Conservation (phyloP, 2,888 invertebrate genomes). For the Pollenia angustigena region DNA sequence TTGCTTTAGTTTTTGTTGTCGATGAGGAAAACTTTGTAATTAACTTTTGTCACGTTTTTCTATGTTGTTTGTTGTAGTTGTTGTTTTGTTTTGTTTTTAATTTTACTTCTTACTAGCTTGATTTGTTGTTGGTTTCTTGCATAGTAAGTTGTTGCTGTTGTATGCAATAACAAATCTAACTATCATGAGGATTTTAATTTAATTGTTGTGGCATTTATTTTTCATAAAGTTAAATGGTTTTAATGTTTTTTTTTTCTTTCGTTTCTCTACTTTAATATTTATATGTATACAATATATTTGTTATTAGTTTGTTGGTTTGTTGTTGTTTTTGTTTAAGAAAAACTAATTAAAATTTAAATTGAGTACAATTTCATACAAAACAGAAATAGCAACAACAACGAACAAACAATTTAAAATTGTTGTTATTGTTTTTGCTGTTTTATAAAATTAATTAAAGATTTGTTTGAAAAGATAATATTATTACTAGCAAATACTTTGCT, state of each 20-base stretch:
- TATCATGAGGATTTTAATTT: slow-evolving; percentile 67
- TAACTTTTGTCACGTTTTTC: slow-evolving; percentile 81
- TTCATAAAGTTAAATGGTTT: slow-evolving; percentile 68
- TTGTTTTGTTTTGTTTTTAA: slow-evolving; percentile 40
- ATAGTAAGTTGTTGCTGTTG: background rate
- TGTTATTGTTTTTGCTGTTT: slow-evolving; percentile 36
- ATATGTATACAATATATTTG: slow-evolving; percentile 10
- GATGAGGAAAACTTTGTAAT: slow-evolving; percentile 79
- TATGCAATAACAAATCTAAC: slow-evolving; percentile 25
- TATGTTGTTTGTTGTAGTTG: slow-evolving; percentile 50
- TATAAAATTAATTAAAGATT: slow-evolving; percentile 71
- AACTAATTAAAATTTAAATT: slow-evolving; percentile 73
- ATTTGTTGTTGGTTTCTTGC: slow-evolving; percentile 17
- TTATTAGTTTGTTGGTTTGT: slow-evolving; percentile 6
- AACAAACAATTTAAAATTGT: slow-evolving; percentile 43
- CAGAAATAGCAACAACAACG: slow-evolving; percentile 3
- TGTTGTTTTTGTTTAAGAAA: slow-evolving; percentile 63
- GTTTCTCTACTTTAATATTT: slow-evolving; percentile 9
- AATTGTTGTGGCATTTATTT: slow-evolving; percentile 70
- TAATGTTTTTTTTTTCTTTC: slow-evolving; percentile 45
- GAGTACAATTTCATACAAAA: slow-evolving; percentile 44
- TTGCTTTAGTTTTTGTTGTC: slow-evolving; percentile 71
- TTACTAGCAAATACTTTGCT: background rate
- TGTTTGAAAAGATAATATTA: slow-evolving; percentile 53
- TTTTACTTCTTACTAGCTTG: slow-evolving; percentile 29